Evolutionary conservation across 2,113 vertebrate genomes (phyloP), one percentile per base, ranked within the genome.

Genomic region (Copsychus sechellarum): DNA sequence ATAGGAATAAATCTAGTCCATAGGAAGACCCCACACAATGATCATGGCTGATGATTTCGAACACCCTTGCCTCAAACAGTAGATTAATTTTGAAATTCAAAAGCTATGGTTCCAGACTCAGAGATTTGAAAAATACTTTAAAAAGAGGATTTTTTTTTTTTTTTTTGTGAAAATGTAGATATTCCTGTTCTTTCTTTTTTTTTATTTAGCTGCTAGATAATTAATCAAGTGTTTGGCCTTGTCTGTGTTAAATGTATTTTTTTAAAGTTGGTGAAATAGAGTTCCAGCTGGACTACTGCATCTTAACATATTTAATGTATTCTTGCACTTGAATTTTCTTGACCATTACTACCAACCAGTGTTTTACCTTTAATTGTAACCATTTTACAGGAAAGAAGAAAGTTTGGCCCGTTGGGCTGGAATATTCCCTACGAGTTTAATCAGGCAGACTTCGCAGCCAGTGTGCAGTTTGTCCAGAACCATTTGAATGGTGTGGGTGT

Each of bases 361-460:
- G 13, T 86, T 78, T 72, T 47, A 62, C 69, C 28, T 76, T 84
- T 76, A 61, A 34, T 45, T 62, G 8, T 48, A 4, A 47, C 80
- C 85, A 1, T 91, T 64, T 88, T 88, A 51, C 96, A 99, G 98
- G 98, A 99, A 93, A 98, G 98, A 45, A 96, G 98, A 17, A 99
- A 99, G 83, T 99, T 98, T 73, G 98, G 98, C 14, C 98, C 98
- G 2, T 76, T 99, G 50, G 98, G 98, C 60, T 99, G 98, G 98
- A 99, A 99, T 87, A 98, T 99, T 86, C 98, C 98, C 1, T 99
- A 99, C 8, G 98, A 99, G 86, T 99, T 99, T 93, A 99, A 98
- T 88, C 98, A 98, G 95, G 98, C 98, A 14, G 98, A 99, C 79
- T 98, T 99, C 3, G 74, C 98, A 65, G 98, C 98, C 96, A 98